Conservation (phyloP, 2,888 invertebrate species). For the Drosophila nr. perissopoda region DNA sequence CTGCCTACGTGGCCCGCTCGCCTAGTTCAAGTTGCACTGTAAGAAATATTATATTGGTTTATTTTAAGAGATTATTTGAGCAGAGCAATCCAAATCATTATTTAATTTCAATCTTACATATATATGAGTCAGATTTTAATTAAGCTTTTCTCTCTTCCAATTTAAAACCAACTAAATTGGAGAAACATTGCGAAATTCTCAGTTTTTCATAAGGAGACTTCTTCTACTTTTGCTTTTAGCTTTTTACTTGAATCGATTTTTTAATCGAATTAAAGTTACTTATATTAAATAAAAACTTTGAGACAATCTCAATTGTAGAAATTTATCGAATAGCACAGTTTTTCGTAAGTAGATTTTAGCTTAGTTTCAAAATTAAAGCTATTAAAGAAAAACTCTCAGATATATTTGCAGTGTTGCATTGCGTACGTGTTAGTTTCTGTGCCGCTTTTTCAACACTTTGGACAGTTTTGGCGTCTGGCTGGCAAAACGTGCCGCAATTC, state of each 20-base stretch:
- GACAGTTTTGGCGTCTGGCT: slow-evolving; percentile 65
- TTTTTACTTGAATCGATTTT: not conserved
- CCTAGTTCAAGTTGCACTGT: slow-evolving; percentile 46
- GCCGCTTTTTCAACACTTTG: slow-evolving; percentile 70
- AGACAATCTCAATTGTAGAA: too few species aligned
- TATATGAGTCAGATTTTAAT: not conserved
- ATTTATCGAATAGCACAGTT: too few species aligned
- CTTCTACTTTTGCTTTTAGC: not conserved
- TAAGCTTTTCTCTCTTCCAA: not conserved
- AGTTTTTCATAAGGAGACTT: not conserved
- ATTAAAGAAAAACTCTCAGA: not conserved
- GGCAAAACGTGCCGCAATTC: slow-evolving; percentile 77
- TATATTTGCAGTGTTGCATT: slow-evolving; percentile 15
- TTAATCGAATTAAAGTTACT: too few species aligned
- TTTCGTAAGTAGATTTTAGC: too few species aligned
- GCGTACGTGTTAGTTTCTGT: slow-evolving; percentile 76
- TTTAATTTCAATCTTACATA: not conserved
- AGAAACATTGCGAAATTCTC: not conserved
- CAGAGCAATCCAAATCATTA: not conserved
- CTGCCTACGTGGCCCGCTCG: not conserved
- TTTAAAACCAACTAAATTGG: not conserved
- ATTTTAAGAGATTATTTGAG: not conserved
- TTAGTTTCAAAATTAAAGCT: too few species aligned
- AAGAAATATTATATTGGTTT: not conserved
- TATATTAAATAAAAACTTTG: not conserved